Base-by-base conservation (phyloP, 2,888 invertebrate species). In the Epinotia demarniana region DNA sequence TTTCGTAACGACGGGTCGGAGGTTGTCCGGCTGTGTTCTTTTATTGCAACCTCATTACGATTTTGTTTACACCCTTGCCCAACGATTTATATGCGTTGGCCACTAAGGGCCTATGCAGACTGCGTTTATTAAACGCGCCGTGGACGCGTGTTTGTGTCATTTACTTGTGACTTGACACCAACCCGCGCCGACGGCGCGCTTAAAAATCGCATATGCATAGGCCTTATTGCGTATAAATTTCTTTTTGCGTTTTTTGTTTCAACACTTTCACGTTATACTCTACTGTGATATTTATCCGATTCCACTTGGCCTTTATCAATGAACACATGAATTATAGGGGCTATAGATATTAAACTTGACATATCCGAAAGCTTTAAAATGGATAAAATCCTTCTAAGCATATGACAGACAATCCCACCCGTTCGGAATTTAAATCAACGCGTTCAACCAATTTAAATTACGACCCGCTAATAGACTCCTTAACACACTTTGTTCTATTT, bases 361-460 rank as follows among this genome's bases (percentile, higher is more conserved):
- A 55, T 62, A 18, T 46, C 27, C 62, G 46, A 60, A 60, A 61
- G 46, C 61, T 27, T 62, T 16, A 16, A 61, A 49, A 49, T 46
- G 43, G 57, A 27, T 16, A 16, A 61, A 57, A 49, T 46, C 67
- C 62, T 33, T 27, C 58, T 67, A 60, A 71, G 62, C 57, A 58
- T 69, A 69, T 63, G 78, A 81, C 79, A 81, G 79, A 81, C 79
- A 76, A 80, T 84, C 84, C 82, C 81, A 85, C 84, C 84, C 83
- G 85, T 85, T 86, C 83, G 83, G 86, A 87, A 89, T 89, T 86
- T 78, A 86, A 88, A 88, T 89, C 74, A 72, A 19, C 49, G 58
- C 19, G 61, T 12, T 62, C 67, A 43, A 77, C 73, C 72, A 73
- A 67, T 64, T 63, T 61, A 75, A 43, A n/a, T 72, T 70, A 57